Base-by-base conservation (phyloP, 2,797 vertebrate genomes). In the Scleropages formosus region DNA sequence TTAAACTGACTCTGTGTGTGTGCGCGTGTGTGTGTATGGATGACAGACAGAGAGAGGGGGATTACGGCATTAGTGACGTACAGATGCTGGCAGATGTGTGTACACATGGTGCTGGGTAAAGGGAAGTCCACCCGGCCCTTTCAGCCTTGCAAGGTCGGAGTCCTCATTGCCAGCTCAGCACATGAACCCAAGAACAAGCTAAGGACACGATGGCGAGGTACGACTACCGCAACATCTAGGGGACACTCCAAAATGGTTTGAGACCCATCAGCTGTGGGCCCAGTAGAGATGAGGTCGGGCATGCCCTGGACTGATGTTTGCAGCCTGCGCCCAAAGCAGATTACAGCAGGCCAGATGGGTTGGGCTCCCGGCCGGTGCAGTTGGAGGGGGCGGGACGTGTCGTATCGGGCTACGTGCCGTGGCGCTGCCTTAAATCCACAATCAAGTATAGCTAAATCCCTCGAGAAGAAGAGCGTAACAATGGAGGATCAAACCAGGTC, bases 1-100 rank as follows among this genome's bases (percentile, higher is more conserved):
- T 39, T 2, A 39, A 39, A 39, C 31, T 39, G 31, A 39, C 6
- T 39, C 31, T 39, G 31, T 39, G 31, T 16, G 51, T 31, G 53
- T 15, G n/a, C n/a, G n/a, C n/a, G n/a, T n/a, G n/a, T n/a, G n/a
- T n/a, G n/a, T 47, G 65, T 65, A 65, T 60, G 8, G 65, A 39
- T 74, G 62, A 73, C 64, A 1, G 0, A 24, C n/a, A 76, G 78
- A 72, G 80, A 22, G 79, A 77, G 44, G 20, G 24, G 75, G 74
- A 81, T 81, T 78, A 75, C 18, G 60, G 89, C 78, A 90, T 91
- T 91, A 91, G 83, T 81, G 87, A 84, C 75, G 81, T 89, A 85
- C 87, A 91, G 90, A 90, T 91, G 88, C 27, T 27, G 16, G 59
- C 83, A 84, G 66, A 75, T 77, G 72, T 74, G 76, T 83, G 83